Percentiles rank a stretch among this genome's conserved stretches.
Conservation (phyloP, 1,140 invertebrate species). For the Metopolophium dirhodum region DNA sequence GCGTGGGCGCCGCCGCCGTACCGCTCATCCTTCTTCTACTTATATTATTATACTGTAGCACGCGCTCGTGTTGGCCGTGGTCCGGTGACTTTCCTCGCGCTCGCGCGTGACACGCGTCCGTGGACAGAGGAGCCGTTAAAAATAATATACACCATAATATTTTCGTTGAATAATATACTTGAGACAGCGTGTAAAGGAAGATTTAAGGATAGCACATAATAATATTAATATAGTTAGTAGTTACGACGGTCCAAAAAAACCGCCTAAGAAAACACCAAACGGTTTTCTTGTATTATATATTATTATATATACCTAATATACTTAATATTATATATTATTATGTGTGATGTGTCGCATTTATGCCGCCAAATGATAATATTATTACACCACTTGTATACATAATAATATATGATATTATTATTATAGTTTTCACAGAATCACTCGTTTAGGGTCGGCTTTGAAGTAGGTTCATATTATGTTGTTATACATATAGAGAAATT, state of each 20-base stretch:
- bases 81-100: slow-evolving; percentile 38
- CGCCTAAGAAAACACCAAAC: neutral
- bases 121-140: slow-evolving; percentile 48
- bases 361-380: neutral
- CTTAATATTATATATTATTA: neutral
- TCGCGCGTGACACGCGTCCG: slow-evolving; percentile 47
- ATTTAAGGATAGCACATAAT: neutral
- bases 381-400: neutral
- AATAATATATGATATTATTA: neutral
- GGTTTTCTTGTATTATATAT: neutral
- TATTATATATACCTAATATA: neutral
- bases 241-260: neutral
- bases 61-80: neutral
- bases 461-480: neutral
- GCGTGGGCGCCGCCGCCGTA: slow-evolving; percentile 32
- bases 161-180: neutral
- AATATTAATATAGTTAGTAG: neutral
- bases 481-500: neutral
- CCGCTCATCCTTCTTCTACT: neutral
- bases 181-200: neutral
- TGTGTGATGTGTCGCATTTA: neutral
- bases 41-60: neutral
- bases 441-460: neutral
- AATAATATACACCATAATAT: neutral
- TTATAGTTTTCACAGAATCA: neutral